Evolutionary conservation across 2,888 invertebrate genomes (phyloP).

Genomic region (Drosophila anomalipes): DNA sequence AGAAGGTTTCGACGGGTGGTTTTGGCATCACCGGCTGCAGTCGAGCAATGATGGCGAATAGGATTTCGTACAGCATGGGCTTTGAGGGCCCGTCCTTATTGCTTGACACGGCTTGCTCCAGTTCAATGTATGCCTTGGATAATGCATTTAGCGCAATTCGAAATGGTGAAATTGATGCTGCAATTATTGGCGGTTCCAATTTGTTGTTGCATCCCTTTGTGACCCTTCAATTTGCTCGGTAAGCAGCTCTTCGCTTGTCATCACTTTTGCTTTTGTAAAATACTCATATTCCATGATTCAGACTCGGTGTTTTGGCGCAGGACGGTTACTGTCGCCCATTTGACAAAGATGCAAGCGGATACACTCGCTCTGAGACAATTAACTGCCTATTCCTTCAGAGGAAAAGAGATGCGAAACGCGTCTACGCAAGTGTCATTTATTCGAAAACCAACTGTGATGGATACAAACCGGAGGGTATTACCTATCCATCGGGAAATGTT

Average conservation of each 20-base stretch:
- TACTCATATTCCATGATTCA: slow-evolving; percentile 69
- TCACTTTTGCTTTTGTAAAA: background rate
- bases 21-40: slow-evolving; percentile 89
- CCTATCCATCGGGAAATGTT: slow-evolving; percentile 88
- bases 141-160: slow-evolving; percentile 91
- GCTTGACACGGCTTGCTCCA: slow-evolving; percentile 98
- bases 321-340: slow-evolving; percentile 96
- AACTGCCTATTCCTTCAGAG: slow-evolving; percentile 91
- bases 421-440: slow-evolving; percentile 90
- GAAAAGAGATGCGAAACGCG: slow-evolving; percentile 88
- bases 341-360: slow-evolving; percentile 93
- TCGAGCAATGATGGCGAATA: slow-evolving; percentile 96
- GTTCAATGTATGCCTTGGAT: slow-evolving; percentile 94
- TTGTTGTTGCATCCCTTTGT: slow-evolving; percentile 94
- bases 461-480: slow-evolving; percentile 90
- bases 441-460: slow-evolving; percentile 94
- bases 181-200: slow-evolving; percentile 95
- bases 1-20: slow-evolving; percentile 87
- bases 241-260: slow-evolving; percentile 37
- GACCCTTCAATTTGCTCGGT: slow-evolving; percentile 94
- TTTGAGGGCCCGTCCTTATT: slow-evolving; percentile 95
- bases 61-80: slow-evolving; percentile 95
- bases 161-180: slow-evolving; percentile 93
- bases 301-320: slow-evolving; percentile 91
- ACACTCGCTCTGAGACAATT: slow-evolving; percentile 93